Conservation (phyloP, 1,140 invertebrate species). For the Leptopilina boulardi region DNA sequence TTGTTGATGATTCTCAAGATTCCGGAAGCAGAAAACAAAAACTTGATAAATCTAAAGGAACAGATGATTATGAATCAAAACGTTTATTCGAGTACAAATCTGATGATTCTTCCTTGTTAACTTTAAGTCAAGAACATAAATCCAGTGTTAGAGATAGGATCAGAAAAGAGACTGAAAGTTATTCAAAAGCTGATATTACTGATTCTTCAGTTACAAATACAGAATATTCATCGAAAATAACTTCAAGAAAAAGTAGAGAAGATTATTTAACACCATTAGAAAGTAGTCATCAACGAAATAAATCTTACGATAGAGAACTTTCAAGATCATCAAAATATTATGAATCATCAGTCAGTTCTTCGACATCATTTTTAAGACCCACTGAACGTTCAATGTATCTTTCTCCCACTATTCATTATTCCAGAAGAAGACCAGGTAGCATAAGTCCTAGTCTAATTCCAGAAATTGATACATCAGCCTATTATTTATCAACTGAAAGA, state of each 20-base stretch:
- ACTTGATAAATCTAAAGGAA: conserved; percentile 28
- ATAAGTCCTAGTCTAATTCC: conserved; percentile 41
- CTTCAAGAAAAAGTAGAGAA: conserved; percentile 33
- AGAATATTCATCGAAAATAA: conserved; percentile 40
- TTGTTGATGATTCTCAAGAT: background rate
- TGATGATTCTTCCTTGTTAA: background rate
- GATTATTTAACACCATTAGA: background rate
- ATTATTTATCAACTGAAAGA: conserved; percentile 35
- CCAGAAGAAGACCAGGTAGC: conserved; percentile 38
- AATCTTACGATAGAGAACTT: conserved; percentile 19
- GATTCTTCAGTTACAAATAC: conserved; percentile 41
- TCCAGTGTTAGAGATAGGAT: background rate
- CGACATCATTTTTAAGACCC: conserved; percentile 36
- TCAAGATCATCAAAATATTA: conserved; percentile 33
- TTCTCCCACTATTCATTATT: conserved; percentile 37
- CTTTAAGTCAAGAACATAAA: background rate
- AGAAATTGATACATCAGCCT: conserved; percentile 22
- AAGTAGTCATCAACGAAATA: conserved; percentile 36
- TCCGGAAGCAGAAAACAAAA: conserved; percentile 22
- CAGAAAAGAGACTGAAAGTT: conserved; percentile 31
- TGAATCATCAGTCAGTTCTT: conserved; percentile 37
- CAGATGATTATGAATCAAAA: conserved; percentile 9
- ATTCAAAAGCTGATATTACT: background rate
- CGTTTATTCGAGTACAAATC: background rate
- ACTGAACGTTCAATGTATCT: conserved; percentile 32